Evolutionary conservation across 1,140 invertebrate species (phyloP), one percentile per base, ranked within the genome.

Genomic region (Campoletis sonorensis): DNA sequence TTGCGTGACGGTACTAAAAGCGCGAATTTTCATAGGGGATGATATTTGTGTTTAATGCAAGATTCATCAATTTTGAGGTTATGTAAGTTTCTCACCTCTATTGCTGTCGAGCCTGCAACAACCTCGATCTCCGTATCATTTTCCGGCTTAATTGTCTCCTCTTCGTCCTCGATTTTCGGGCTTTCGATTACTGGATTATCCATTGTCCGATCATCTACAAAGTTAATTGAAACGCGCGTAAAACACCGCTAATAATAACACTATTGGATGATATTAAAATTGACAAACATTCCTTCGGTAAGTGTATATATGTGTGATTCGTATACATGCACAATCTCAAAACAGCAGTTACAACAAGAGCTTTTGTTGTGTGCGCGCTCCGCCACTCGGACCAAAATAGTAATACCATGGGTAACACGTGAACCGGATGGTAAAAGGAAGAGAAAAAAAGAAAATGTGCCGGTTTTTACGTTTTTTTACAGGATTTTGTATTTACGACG

Each of bases 121-220:
- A 58, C 33, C 30, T 61, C 30, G 5, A 4, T 33, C 33, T 64
- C 54, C 27, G 27, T 26, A 71, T 87, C 87, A 61, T 84, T 85
- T 30, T 87, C 83, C 80, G 83, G 85, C 51, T 84, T 86, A 23
- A 67, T 23, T 64, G 4, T 71, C 51, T 83, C 84, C 26, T 81
- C 80, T 26, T 80, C 79, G 23, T 84, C 78, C 78, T 86, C 84
- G 67, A 84, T 83, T 81, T 88, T 85, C 10, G 81, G 64, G 37
- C 64, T 87, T 71, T 87, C 85, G n/a, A 75, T 54, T 40, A 81
- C 82, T 77, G 86, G 84, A 67, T 82, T 87, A 45, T 90, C 87
- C 88, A 90, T 90, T 82, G 80, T 87, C 76, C 79, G 33, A 86
- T 77, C 84, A 87, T 87, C 85, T 87, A 71, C 72, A 81, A 79